These are phyloP conservation scores for Dendrolimus houi DNA, from an alignment of 2,888 invertebrate genomes.

Conservation along the genomic window DNA sequence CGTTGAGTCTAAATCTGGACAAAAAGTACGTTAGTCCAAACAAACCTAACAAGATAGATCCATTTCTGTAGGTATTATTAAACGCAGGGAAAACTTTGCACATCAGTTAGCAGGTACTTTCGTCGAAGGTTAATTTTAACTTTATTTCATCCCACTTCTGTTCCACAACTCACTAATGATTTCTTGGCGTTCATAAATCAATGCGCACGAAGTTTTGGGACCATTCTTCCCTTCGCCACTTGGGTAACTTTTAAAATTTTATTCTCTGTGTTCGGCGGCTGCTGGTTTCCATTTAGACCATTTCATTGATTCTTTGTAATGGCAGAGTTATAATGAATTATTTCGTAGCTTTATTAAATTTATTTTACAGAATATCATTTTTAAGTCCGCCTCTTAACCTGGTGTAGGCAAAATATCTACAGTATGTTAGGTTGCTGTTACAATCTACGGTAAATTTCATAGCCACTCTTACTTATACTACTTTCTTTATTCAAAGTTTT, in stretches of 20 bases:
- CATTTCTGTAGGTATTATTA: conserved; percentile 17
- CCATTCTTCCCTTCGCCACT: conserved; percentile 27
- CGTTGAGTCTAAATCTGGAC: too few relatives aligned
- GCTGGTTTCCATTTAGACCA: neutral
- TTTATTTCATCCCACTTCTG: conserved; percentile 33
- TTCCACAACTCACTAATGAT: conserved; percentile 35
- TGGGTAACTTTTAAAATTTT: conserved; percentile 22
- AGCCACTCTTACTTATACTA: too few relatives aligned
- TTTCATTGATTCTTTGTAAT: neutral
- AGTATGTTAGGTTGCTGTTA: too few relatives aligned
- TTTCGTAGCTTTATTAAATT: neutral
- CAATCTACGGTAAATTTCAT: too few relatives aligned
- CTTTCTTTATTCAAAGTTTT: neutral
- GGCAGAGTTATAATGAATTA: neutral
- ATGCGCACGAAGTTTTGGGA: conserved; percentile 25
- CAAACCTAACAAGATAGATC: conserved; percentile 8
- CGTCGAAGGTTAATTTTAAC: conserved; percentile 34
- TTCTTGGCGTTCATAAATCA: conserved; percentile 41
- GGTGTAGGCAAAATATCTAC: too few relatives aligned
- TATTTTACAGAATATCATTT: too few relatives aligned
- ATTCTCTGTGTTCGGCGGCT: neutral
- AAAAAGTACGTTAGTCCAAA: neutral
- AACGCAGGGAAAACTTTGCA: conserved; percentile 20
- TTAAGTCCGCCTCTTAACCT: too few relatives aligned
- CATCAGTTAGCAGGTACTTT: conserved; percentile 21